phyloP scores from a whole-genome alignment of 2,113 vertebrate genomes.

The Solea solea region DNA sequence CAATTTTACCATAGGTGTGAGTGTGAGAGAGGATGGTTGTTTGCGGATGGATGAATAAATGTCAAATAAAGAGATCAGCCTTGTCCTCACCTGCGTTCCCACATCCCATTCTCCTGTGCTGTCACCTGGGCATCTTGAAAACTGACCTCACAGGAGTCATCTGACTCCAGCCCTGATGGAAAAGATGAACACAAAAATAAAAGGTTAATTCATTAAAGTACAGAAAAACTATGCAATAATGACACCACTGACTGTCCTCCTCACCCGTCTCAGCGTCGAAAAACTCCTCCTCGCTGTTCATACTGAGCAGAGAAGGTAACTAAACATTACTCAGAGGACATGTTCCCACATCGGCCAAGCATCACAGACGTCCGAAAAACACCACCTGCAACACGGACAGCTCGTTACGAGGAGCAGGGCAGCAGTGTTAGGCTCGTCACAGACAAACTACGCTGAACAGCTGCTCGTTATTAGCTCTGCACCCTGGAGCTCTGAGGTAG shows the following conservation, averaged over 20 bases:
- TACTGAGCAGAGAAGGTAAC: constrained; percentile 74
- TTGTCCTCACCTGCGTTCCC: constrained; percentile 84
- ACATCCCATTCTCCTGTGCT: constrained; percentile 89
- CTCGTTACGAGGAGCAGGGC: constrained; percentile 4
- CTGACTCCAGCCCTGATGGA: constrained; percentile 91
- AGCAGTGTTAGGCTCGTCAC: too few species aligned
- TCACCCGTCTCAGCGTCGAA: constrained; percentile 97
- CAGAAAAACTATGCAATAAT: too few species aligned
- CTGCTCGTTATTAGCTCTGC: background rate
- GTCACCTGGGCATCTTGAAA: constrained; percentile 85
- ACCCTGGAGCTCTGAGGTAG: background rate
- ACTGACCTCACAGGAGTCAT: constrained; percentile 91
- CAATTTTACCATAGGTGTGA: too few species aligned
- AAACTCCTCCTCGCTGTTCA: constrained; percentile 98
- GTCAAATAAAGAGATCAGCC: background rate
- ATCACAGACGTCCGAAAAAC: constrained; percentile 53
- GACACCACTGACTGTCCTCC: background rate
- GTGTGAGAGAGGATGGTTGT: too few species aligned
- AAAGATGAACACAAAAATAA: background rate
- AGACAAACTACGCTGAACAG: background rate
- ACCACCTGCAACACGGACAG: constrained; percentile 50
- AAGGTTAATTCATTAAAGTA: background rate
- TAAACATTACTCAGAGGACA: constrained; percentile 71
- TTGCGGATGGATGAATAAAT: too few species aligned
- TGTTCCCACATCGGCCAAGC: constrained; percentile 57